These are phyloP conservation scores for Ditylenchus weischeri DNA, from an alignment of 2,888 invertebrate genomes.

Conservation along the genomic window DNA sequence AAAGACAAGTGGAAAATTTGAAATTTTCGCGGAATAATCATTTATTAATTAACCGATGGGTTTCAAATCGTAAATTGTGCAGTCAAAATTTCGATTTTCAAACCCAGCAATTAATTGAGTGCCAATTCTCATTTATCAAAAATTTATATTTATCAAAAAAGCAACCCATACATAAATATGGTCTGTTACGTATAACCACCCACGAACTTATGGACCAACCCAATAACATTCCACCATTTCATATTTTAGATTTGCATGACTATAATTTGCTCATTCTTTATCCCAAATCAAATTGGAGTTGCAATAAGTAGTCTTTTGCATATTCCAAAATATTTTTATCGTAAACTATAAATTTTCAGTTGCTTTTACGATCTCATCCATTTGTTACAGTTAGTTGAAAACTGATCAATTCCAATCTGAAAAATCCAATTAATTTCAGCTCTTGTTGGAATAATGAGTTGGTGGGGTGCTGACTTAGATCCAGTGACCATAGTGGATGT, in stretches of 20 bases:
- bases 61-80: no score
- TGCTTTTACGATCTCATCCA: conserved; percentile 49
- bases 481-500: conserved; percentile 56
- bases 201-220: no score
- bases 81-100: no score
- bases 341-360: conserved; percentile 14
- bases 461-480: conserved; percentile 57
- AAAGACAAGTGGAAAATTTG: no score
- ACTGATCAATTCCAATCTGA: not conserved
- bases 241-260: conserved; percentile 45
- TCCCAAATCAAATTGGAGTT: conserved; percentile 34
- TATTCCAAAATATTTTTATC: no score
- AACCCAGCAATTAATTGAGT: no score
- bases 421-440: conserved; percentile 36
- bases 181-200: no score
- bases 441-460: conserved; percentile 52
- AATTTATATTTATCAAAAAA: no score
- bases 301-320: conserved; percentile 25
- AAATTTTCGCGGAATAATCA: no score
- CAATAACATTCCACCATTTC: not conserved
- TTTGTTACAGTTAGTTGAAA: conserved; percentile 48
- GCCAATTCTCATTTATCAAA: no score
- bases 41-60: no score
- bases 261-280: conserved; percentile 52
- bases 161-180: no score